Percentiles rank a stretch among this genome's conserved stretches.
phyloP scores from a whole-genome alignment of 1,140 invertebrate species.

The Dufourea novaeangliae region DNA sequence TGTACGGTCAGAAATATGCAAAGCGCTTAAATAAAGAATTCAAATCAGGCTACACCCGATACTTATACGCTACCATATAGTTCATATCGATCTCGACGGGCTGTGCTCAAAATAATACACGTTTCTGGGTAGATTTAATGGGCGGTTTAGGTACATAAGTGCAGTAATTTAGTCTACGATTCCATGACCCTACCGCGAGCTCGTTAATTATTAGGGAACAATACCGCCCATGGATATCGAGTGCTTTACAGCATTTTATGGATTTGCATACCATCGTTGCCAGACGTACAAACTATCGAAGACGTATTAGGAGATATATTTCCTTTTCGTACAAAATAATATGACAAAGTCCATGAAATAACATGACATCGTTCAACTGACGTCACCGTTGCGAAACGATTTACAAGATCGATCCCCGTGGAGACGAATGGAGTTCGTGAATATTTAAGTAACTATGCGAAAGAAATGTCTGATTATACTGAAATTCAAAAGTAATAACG shows the following conservation, averaged over 20 bases:
- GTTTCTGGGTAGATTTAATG: slow-evolving; percentile 56
- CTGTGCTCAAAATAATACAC: slow-evolving; percentile 52
- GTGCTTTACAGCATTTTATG: slow-evolving; percentile 20
- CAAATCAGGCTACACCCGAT: slow-evolving; percentile 38
- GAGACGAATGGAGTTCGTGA: neutral
- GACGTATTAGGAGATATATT: slow-evolving; percentile 13
- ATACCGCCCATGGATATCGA: slow-evolving; percentile 36
- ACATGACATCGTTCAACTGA: neutral
- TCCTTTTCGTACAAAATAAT: no score
- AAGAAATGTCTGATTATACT: neutral
- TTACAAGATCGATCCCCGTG: neutral
- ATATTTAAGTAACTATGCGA: neutral
- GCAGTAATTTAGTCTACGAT: slow-evolving; percentile 51
- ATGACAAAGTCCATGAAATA: neutral
- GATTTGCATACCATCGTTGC: slow-evolving; percentile 3
- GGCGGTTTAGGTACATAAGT: slow-evolving; percentile 55
- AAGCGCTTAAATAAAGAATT: slow-evolving; percentile 34
- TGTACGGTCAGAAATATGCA: neutral
- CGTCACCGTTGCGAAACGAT: neutral
- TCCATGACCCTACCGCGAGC: slow-evolving; percentile 37
- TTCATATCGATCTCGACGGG: slow-evolving; percentile 34
- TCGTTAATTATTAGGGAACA: slow-evolving; percentile 60
- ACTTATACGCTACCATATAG: slow-evolving; percentile 36
- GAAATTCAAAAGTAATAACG: neutral
- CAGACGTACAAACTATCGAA: slow-evolving; percentile 2